Base-by-base conservation (phyloP, 1,140 invertebrate species). In the Zophobas morio region DNA sequence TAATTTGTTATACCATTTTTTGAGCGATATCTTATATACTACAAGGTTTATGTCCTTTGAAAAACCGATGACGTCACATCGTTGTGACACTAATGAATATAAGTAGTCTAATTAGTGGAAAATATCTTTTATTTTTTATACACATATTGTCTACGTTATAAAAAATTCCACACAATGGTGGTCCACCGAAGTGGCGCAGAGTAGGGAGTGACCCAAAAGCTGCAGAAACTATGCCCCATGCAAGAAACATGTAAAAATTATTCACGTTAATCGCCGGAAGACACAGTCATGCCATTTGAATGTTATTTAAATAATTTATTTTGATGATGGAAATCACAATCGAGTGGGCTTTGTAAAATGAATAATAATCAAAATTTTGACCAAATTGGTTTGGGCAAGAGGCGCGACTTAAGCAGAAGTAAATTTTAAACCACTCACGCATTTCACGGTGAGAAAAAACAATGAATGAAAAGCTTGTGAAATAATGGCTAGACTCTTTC, bases 181-280 rank as follows among this genome's bases (percentile, higher is more conserved):
- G 49, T 51, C 49, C 6, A 8, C 49, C 33, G 49, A 51, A 2
- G 4, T 34, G 35, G 20, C 5, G 35, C 32, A 34, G 53, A 34
- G 35, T 54, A 20, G 4, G 20, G 20, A 20, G 20, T 20, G 20
- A 20, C 20, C 20, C 2, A 51, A 51, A 8, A 51, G 4, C 20
- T 20, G 49, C n/a, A 2, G 4, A 20, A 20, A 20, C n/a, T 51
- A 2, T 51, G 20, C 20, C 20, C 49, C n/a, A 51, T 20, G 2
- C 20, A 51, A 51, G 49, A 51, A 51, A 51, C 49, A 20, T 20
- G 49, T 42, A 39, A 66, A 66, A 66, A 66, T 66, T 66, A 66
- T 66, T 66, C 60, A 66, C 60, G 39, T 66, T 66, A 66, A 66
- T 66, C 37, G 60, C 60, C 60, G 60, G 60, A 66, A 66, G 60